A percentile compares a stretch with the other conserved stretches of the same genome.
These are phyloP conservation scores for Paelopatides confundens DNA, from an alignment of 53 echinoderm and acorn worm species.

Conservation along the genomic window DNA sequence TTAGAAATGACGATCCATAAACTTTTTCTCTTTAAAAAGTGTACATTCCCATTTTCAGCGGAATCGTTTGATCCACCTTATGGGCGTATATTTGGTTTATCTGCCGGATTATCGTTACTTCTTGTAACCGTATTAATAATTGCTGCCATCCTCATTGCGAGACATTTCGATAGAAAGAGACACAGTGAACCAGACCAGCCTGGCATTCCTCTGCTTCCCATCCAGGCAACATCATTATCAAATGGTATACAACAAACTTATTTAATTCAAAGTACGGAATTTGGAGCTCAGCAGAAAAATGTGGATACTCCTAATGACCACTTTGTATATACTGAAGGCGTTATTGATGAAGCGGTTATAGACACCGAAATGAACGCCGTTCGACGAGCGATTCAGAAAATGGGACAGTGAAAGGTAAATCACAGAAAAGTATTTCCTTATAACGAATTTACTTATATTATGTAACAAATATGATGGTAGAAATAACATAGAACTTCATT, in stretches of 20 bases:
- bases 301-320: not conserved
- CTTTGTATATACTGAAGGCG: not conserved
- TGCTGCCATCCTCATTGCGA: not conserved
- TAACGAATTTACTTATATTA: no score
- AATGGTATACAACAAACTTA: not conserved
- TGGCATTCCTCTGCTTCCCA: not conserved
- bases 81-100: not conserved
- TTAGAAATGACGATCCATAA: no score
- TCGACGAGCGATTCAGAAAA: not conserved
- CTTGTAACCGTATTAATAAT: not conserved
- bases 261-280: not conserved
- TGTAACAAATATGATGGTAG: no score
- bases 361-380: not conserved
- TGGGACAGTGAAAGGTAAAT: not conserved
- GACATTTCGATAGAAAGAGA: not conserved
- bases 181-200: not conserved
- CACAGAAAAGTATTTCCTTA: no score
- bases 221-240: not conserved
- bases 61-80: not conserved
- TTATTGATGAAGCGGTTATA: not conserved
- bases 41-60: not conserved
- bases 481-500: no score
- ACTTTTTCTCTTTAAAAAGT: no score
- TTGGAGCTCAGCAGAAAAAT: not conserved
- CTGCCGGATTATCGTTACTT: not conserved